phyloP scores from a whole-genome alignment of 2,113 vertebrate genomes.

The Tachycineta bicolor region DNA sequence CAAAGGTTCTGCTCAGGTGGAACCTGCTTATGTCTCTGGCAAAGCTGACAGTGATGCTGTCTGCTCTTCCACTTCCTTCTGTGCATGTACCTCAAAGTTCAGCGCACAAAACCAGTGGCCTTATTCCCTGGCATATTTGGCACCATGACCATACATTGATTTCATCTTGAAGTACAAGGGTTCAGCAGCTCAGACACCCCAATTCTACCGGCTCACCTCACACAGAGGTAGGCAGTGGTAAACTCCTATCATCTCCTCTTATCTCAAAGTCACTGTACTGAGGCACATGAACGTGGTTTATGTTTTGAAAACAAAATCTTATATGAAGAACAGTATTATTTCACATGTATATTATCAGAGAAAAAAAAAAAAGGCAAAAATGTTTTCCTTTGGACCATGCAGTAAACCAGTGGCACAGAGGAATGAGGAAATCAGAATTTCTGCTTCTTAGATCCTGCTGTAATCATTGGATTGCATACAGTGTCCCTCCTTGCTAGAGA shows the following conservation, averaged over 20 bases:
- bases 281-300: not conserved
- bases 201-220: not conserved
- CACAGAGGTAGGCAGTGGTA: not conserved
- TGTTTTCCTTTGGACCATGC: not conserved
- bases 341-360: not conserved
- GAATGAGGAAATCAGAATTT: constrained; percentile 1
- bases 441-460: not conserved
- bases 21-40: not conserved
- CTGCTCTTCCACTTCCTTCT: not conserved
- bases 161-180: not conserved
- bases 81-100: not conserved
- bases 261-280: not conserved
- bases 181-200: not conserved
- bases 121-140: not conserved
- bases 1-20: not conserved
- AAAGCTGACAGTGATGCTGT: not conserved
- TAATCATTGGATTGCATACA: not conserved
- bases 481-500: not conserved
- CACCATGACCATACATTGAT: not conserved
- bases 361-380: not conserved
- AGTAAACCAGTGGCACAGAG: not conserved
- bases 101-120: not conserved
- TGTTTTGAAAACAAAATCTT: not conserved
- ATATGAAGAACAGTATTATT: not conserved
- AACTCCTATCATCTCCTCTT: not conserved